These are phyloP conservation scores for Cirrhinus molitorella DNA, from an alignment of 2,797 vertebrate species.

Conservation along the genomic window DNA sequence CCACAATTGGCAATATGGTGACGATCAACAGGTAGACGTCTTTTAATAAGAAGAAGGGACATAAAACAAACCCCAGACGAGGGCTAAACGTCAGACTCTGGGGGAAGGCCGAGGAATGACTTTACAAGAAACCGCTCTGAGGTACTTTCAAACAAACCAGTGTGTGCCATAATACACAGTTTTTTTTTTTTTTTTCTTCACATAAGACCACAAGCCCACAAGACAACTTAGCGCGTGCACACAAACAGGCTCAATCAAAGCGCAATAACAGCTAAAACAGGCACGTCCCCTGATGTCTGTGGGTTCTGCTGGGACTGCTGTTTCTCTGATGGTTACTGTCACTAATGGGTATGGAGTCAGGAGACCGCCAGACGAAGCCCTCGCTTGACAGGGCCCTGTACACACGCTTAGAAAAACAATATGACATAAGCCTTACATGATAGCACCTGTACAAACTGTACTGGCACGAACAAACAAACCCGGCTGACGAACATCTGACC, in stretches of 20 bases:
- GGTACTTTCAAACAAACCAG: slow-evolving; percentile 41
- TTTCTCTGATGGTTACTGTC: slow-evolving; percentile 52
- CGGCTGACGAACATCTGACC: slow-evolving; percentile 3
- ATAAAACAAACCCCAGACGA: slow-evolving; percentile 16
- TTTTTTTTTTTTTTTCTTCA: slow-evolving; percentile 12
- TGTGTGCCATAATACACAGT: slow-evolving; percentile 4
- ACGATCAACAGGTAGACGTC: slow-evolving; percentile 13
- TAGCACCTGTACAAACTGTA: slow-evolving; percentile 39
- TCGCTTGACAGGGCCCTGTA: slow-evolving; percentile 33
- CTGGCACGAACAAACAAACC: slow-evolving; percentile 33
- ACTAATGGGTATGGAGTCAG: slow-evolving; percentile 52
- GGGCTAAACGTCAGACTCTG: background rate
- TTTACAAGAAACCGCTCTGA: slow-evolving; percentile 39
- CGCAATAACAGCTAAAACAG: slow-evolving; percentile 58
- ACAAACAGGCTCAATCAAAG: slow-evolving; percentile 47
- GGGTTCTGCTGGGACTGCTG: slow-evolving; percentile 48
- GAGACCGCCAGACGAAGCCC: slow-evolving; percentile 45
- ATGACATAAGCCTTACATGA: slow-evolving; percentile 58
- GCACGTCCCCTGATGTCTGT: slow-evolving; percentile 40
- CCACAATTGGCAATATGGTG: background rate
- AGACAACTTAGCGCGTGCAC: slow-evolving; percentile 9
- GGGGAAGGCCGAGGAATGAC: slow-evolving; percentile 5
- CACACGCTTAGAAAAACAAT: slow-evolving; percentile 49
- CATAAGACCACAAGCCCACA: slow-evolving; percentile 29
- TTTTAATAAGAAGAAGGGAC: background rate